Evolutionary conservation across 2,797 vertebrate species (phyloP), one percentile per base, ranked within the genome.

Genomic region (Psittacula derbiana): DNA sequence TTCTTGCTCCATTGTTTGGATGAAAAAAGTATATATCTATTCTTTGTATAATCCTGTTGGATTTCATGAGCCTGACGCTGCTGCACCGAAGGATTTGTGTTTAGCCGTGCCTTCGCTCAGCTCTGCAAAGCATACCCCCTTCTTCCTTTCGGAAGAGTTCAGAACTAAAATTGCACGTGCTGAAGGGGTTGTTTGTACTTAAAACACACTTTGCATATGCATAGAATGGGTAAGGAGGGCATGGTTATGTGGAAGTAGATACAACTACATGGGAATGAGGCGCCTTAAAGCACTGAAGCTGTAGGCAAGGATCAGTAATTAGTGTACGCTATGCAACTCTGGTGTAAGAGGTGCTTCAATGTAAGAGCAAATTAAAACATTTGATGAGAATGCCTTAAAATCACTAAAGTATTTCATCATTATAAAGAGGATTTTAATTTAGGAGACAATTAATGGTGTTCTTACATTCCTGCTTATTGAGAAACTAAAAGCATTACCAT

Each of bases 361-460:
- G 88, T 88, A 73, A 67, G 24, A 53, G 64, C 38, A 88, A 84
- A 95, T 93, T 25, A 23, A 19, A 38, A 84, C 91, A 40, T 86
- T 40, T 47, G 33, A 80, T 28, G 5, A 62, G 4, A 30, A 3
- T 24, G 23, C 44, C 31, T 78, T 80, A 64, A 82, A 93, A 66
- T 87, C 41, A 36, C 33, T 58, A 27, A 52, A 76, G 4, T 2
- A 25, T 61, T 69, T 89, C 5, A 38, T 46, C 27, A 31, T n/a
- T 80, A 38, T 27, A 47, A 69, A 24, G 44, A 83, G 44, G 24
- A 38, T 17, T 84, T 93, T 55, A 57, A 80, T 76, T 60, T 40
- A 31, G 40, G 36, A 85, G 38, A 17, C 27, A 64, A 46, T 79
- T 81, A 65, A 43, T 61, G 16, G 14, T 64, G 20, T 76, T 80